Conservation (phyloP, 1,140 invertebrate genomes). For the Amphibalanus amphitrite region DNA sequence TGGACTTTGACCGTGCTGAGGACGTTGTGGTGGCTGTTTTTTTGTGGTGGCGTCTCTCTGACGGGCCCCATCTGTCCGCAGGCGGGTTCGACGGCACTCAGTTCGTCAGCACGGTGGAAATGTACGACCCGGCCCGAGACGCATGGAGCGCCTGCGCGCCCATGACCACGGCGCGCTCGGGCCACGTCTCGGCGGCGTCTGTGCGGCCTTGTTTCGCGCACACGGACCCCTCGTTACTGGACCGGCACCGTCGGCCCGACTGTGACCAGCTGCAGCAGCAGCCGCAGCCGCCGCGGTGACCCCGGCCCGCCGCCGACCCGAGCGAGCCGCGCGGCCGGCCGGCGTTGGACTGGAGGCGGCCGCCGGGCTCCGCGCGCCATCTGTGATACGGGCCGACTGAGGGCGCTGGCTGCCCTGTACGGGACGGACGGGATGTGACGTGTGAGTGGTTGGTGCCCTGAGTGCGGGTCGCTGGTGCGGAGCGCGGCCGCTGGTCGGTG, state of each 20-base stretch:
- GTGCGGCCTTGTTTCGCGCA: constrained; percentile 31
- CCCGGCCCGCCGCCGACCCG: neutral
- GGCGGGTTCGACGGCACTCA: constrained; percentile 67
- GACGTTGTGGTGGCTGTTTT: too few relatives aligned
- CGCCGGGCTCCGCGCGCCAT: too few relatives aligned
- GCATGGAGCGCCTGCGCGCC: constrained; percentile 53
- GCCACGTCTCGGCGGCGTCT: constrained; percentile 73
- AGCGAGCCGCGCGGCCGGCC: neutral
- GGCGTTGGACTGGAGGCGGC: too few relatives aligned
- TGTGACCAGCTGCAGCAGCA: too few relatives aligned
- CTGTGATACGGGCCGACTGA: neutral
- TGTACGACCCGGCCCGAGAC: constrained; percentile 59
- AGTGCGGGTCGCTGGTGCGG: too few relatives aligned
- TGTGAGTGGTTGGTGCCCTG: neutral
- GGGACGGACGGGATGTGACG: neutral
- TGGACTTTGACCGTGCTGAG: too few relatives aligned
- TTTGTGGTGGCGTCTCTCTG: too few relatives aligned
- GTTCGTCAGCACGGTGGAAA: constrained; percentile 65
- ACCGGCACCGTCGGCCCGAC: neutral
- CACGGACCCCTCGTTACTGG: constrained; percentile 12
- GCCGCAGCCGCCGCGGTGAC: neutral
- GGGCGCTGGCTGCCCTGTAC: neutral
- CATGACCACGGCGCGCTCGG: constrained; percentile 68
- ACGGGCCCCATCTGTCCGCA: too few relatives aligned
- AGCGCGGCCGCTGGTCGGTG: too few relatives aligned